Base-by-base conservation (phyloP, 2,888 invertebrate genomes). In the Oligia strigilis region DNA sequence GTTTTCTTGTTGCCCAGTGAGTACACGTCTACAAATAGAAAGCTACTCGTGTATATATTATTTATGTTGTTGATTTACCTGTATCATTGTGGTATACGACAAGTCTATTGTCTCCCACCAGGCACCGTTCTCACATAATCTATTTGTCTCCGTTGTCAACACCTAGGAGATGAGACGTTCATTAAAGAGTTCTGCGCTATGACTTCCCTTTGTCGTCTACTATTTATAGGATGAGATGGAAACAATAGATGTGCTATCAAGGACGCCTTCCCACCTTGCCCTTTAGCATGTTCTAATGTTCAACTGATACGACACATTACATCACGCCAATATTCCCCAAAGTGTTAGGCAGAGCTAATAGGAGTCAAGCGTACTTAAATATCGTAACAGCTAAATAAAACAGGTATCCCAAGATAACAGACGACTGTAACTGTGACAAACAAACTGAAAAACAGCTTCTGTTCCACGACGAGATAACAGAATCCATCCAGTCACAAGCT, bases 121-220 rank as follows among this genome's bases (percentile, higher is more conserved):
- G 52, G 62, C 23, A 36, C 49, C 29, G 49, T 46, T 46, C 52
- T 73, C 85, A 70, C 85, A 79, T 71, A 70, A 73, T 84, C 73
- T 69, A 84, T 84, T 80, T 80, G 43, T 6, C 43, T 64, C 69
- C 14, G 70, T 82, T 84, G 85, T 80, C 60, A 23, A 65, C 49
- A 80, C 29, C 62, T 46, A 19, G 14, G 36, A 80, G 60, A 70
- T 84, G 85, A 70, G 64, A 80, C 64, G 40, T 80, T 73, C 36
- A 70, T 84, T 80, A 82, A 73, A 80, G 52, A 80, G 64, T 73
- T 81, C 58, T 52, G 69, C 46, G 84, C 58, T 70, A 46, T 55
- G 85, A 80, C 69, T 70, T 60, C 0, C 49, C 40, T 69, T 80
- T 82, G 81, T 80, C 43, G 23, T 72, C 17, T 70, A n/a, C 23